phyloP scores from a whole-genome alignment of 2,113 vertebrate species.

The Corythornis madagascariensis region DNA sequence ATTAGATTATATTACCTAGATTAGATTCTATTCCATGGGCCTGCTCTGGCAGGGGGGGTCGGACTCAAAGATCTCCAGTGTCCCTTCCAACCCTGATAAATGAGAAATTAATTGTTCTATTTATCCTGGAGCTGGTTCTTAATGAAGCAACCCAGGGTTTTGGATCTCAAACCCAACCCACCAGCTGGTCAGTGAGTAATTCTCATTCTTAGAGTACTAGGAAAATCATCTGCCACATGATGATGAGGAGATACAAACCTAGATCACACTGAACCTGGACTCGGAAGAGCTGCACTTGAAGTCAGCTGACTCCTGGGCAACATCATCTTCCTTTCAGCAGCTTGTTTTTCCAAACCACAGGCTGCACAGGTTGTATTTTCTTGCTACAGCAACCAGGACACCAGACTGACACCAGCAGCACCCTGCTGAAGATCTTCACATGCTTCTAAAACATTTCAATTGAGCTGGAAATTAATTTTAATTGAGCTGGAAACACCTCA shows the following conservation, averaged over 20 bases:
- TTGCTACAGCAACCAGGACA: conserved; percentile 27
- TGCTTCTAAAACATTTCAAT: not conserved
- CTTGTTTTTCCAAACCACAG: not conserved
- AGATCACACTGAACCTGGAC: not conserved
- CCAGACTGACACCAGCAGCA: not conserved
- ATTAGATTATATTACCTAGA: no score
- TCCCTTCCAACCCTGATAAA: not conserved
- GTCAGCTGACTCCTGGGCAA: conserved; percentile 22
- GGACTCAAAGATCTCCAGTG: no score
- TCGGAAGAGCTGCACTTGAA: not conserved
- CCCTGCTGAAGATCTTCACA: not conserved
- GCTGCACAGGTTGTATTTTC: not conserved
- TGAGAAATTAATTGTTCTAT: not conserved
- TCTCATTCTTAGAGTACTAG: not conserved
- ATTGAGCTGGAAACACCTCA: not conserved
- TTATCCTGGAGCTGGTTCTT: not conserved
- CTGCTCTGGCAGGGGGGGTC: no score
- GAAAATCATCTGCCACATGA: not conserved
- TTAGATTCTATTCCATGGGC: no score
- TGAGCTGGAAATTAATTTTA: not conserved
- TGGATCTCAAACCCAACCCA: not conserved
- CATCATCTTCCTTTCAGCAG: not conserved
- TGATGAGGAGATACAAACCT: not conserved
- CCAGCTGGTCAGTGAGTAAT: not conserved
- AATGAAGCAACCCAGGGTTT: not conserved